A percentile compares a stretch with the other conserved stretches of the same genome.
Conservation (phyloP, 2,113 vertebrate genomes). For the Eolophus roseicapilla region DNA sequence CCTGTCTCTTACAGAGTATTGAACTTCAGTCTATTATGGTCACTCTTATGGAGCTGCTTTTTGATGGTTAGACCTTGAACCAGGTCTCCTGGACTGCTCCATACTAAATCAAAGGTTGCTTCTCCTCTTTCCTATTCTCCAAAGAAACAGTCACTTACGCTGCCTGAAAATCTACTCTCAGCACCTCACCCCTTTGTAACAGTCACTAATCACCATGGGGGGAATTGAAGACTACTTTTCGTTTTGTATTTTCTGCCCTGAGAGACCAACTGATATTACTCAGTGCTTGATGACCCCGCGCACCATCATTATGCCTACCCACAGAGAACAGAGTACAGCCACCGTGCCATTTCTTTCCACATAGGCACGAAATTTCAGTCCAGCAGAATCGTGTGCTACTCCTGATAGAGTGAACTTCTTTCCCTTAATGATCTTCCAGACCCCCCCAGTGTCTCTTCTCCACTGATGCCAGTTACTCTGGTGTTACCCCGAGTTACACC, state of each 20-base stretch:
- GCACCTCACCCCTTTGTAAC: neutral
- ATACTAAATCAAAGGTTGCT: neutral
- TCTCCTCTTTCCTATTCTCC: neutral
- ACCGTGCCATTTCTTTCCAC: neutral
- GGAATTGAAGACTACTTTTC: neutral
- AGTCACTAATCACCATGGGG: neutral
- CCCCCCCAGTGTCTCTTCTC: neutral
- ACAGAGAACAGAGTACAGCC: fast-evolving
- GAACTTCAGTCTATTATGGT: neutral
- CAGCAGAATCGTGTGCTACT: neutral
- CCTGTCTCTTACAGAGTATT: neutral
- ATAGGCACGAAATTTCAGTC: fast-evolving
- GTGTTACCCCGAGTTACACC: neutral
- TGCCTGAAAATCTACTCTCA: neutral
- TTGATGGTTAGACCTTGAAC: neutral
- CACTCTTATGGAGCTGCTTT: neutral
- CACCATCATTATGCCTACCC: fast-evolving
- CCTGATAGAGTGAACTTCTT: neutral
- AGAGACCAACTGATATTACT: neutral
- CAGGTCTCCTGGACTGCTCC: neutral
- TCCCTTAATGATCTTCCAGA: neutral
- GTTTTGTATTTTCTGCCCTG: neutral
- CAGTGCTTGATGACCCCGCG: neutral
- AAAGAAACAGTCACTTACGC: neutral
- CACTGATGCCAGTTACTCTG: neutral